Conservation (phyloP, 2,797 vertebrate species). For the Eulemur mongoz region DNA sequence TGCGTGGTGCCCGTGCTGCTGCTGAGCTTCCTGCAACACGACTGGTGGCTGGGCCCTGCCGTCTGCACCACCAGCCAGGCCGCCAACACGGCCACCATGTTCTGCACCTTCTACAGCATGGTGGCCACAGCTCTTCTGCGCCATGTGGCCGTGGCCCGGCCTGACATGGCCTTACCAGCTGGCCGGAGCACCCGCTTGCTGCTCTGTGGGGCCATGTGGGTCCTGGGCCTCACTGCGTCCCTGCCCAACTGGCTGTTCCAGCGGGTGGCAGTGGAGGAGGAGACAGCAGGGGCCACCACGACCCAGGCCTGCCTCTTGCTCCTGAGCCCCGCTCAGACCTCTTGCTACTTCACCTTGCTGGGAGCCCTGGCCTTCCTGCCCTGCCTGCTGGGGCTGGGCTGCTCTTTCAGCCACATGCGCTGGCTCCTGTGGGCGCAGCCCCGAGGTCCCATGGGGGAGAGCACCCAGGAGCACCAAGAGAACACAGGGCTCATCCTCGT, state of each 20-base stretch:
- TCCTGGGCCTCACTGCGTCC: not conserved
- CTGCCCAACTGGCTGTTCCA: conserved; percentile 62
- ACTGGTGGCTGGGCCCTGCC: conserved; percentile 37
- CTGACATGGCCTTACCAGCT: not conserved
- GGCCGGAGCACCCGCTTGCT: not conserved
- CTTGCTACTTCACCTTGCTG: conserved; percentile 49
- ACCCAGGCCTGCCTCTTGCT: conserved; percentile 30
- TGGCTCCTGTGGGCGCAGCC: conserved; percentile 12
- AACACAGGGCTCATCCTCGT: conserved; percentile 16
- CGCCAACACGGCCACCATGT: conserved; percentile 45
- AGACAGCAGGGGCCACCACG: rapidly evolving
- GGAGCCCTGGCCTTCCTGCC: conserved; percentile 62
- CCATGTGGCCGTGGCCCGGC: not conserved
- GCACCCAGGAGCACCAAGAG: not conserved
- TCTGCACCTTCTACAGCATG: conserved; percentile 67
- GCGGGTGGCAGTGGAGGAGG: not conserved
- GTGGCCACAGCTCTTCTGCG: conserved; percentile 23
- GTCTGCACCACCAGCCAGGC: conserved; percentile 47
- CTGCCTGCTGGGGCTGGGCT: not conserved
- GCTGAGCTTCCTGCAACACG: not conserved
- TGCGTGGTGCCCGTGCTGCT: not conserved
- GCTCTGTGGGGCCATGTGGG: conserved; percentile 53
- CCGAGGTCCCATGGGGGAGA: rapidly evolving
- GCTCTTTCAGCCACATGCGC: conserved; percentile 52
- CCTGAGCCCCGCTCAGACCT: not conserved